These are phyloP conservation scores for Mesitornis unicolor DNA, from an alignment of 2,113 vertebrate genomes.

Conservation along the genomic window DNA sequence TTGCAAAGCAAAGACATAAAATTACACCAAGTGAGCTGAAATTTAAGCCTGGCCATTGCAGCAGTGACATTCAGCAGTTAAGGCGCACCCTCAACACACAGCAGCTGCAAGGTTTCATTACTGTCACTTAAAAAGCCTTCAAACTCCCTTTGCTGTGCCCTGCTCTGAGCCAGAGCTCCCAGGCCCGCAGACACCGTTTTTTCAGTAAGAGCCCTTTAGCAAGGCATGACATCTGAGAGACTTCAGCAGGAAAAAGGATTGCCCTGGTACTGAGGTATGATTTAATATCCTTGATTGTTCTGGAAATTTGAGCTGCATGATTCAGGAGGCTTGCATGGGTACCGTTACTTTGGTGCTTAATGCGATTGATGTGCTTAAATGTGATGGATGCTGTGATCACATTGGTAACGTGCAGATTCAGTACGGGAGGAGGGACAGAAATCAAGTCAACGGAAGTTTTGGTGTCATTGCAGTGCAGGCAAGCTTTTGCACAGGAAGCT, in stretches of 20 bases:
- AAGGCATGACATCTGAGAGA: background rate
- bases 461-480: background rate
- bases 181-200: background rate
- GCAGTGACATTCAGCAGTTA: slow-evolving; percentile 25
- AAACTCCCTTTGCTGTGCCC: background rate
- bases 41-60: slow-evolving; percentile 75
- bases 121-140: slow-evolving; percentile 23
- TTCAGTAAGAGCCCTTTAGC: background rate
- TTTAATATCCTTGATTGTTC: slow-evolving; percentile 16
- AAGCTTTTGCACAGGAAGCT: background rate
- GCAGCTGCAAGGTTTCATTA: slow-evolving; percentile 57
- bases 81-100: background rate
- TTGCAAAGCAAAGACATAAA: slow-evolving; percentile 53
- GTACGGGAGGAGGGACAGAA: background rate
- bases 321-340: background rate
- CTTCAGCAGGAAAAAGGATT: background rate
- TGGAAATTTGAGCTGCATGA: slow-evolving; percentile 8
- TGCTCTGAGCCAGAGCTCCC: background rate
- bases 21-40: slow-evolving; percentile 81
- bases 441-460: background rate
- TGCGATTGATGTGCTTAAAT: background rate
- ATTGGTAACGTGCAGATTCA: background rate
- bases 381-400: background rate
- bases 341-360: background rate
- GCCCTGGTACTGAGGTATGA: slow-evolving; percentile 43